Conservation (phyloP, 1,140 invertebrate genomes). For the Cyphomyrmex costatus region DNA sequence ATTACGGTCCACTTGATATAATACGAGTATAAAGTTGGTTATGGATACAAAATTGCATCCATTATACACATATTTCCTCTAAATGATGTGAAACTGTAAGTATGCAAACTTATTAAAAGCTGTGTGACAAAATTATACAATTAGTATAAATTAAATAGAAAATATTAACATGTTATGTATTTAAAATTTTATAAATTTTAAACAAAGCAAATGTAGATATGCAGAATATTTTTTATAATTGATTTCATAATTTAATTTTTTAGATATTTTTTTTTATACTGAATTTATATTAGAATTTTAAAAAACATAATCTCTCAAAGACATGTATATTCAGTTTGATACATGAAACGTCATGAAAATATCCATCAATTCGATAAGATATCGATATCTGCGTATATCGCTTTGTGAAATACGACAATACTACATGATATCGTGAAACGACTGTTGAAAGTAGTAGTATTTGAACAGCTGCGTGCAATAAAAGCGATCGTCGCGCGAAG, state of each 20-base stretch:
- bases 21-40: conserved; percentile 34
- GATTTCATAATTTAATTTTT: neutral
- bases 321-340: neutral
- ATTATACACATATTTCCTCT: neutral
- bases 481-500: neutral
- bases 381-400: conserved; percentile 22
- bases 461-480: conserved; percentile 35
- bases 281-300: neutral
- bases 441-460: neutral
- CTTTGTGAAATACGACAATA: conserved; percentile 53
- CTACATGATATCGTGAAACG: neutral
- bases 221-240: neutral
- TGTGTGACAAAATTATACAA: neutral
- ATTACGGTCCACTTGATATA: conserved; percentile 38
- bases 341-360: conserved; percentile 40
- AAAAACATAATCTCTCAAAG: neutral
- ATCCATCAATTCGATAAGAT: conserved; percentile 41
- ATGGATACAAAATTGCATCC: conserved; percentile 21
- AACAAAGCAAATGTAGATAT: neutral
- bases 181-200: neutral
- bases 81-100: neutral
- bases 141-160: neutral
- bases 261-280: neutral
- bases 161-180: neutral
- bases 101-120: neutral